These are phyloP conservation scores for Amorpha juglandis DNA, from an alignment of 2,888 invertebrate genomes.

Conservation along the genomic window DNA sequence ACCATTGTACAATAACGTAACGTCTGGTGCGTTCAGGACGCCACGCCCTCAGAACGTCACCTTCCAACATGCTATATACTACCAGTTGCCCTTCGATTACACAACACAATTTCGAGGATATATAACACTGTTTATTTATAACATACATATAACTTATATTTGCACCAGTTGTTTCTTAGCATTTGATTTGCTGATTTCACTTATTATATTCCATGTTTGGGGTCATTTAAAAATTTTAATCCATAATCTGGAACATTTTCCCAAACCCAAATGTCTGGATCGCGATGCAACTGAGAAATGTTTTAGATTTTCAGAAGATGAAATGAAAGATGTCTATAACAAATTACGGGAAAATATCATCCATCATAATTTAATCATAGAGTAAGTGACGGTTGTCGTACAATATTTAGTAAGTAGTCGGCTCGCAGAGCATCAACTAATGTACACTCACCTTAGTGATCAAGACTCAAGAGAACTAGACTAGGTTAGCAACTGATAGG, in stretches of 20 bases:
- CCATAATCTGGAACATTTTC: slow-evolving; percentile 34
- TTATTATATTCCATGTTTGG: slow-evolving; percentile 42
- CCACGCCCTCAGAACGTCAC: slow-evolving; percentile 29
- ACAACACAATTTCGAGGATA: slow-evolving; percentile 32
- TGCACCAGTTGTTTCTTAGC: slow-evolving; percentile 33
- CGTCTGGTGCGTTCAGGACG: slow-evolving; percentile 17
- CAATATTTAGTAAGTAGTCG: too few species aligned
- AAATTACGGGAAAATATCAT: slow-evolving; percentile 34
- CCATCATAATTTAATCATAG: slow-evolving; percentile 36
- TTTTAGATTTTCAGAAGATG: slow-evolving; percentile 32
- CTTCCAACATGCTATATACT: slow-evolving; percentile 36
- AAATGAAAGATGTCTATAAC: slow-evolving; percentile 28
- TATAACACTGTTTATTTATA: slow-evolving; percentile 24
- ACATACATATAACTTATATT: slow-evolving; percentile 35
- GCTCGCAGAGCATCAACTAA: too few species aligned
- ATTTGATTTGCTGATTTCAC: slow-evolving; percentile 36
- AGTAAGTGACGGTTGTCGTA: slow-evolving; percentile 33
- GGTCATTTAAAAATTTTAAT: slow-evolving; percentile 43
- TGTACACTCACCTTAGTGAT: too few species aligned
- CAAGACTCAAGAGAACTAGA: too few species aligned
- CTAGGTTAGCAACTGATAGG: too few species aligned
- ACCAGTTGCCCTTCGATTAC: slow-evolving; percentile 35
- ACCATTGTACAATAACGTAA: slow-evolving; percentile 32
- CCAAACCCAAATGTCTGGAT: slow-evolving; percentile 31
- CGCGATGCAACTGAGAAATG: background rate